Percentiles rank a stretch among this genome's conserved stretches.
phyloP scores from a whole-genome alignment of 2,888 invertebrate genomes.

The Prenolepis imparis region DNA sequence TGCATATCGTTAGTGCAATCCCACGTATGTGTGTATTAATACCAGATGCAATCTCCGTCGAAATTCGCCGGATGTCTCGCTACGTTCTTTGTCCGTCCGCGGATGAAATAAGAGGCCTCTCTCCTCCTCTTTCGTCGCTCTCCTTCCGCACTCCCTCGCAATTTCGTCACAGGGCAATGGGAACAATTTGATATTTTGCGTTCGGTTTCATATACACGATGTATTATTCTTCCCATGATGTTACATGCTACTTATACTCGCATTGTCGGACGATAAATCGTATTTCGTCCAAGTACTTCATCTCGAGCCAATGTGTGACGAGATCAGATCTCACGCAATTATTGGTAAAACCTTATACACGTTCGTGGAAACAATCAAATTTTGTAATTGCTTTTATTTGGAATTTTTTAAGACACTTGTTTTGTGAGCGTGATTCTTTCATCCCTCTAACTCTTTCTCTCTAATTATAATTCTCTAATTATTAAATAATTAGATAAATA shows the following conservation, averaged over 20 bases:
- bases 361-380: background rate
- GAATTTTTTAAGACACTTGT: background rate
- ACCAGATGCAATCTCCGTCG: slow-evolving; percentile 77
- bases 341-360: background rate
- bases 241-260: slow-evolving; percentile 67
- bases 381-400: background rate
- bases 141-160: slow-evolving; percentile 68
- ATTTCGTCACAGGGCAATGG: slow-evolving; percentile 79
- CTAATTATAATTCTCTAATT: background rate
- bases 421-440: background rate
- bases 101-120: slow-evolving; percentile 72
- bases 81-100: slow-evolving; percentile 78
- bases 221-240: slow-evolving; percentile 57
- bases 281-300: slow-evolving; percentile 48
- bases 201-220: slow-evolving; percentile 66
- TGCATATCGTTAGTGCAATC: slow-evolving; percentile 59
- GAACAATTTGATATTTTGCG: slow-evolving; percentile 79
- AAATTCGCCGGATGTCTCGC: slow-evolving; percentile 81
- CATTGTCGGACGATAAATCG: slow-evolving; percentile 69
- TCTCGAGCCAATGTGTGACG: slow-evolving; percentile 27
- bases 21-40: slow-evolving; percentile 66
- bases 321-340: slow-evolving; percentile 25
- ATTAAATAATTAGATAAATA: background rate
- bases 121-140: slow-evolving; percentile 36
- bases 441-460: background rate